Conservation (phyloP, 2,113 vertebrate species). For the Urocynchramus pylzowi region DNA sequence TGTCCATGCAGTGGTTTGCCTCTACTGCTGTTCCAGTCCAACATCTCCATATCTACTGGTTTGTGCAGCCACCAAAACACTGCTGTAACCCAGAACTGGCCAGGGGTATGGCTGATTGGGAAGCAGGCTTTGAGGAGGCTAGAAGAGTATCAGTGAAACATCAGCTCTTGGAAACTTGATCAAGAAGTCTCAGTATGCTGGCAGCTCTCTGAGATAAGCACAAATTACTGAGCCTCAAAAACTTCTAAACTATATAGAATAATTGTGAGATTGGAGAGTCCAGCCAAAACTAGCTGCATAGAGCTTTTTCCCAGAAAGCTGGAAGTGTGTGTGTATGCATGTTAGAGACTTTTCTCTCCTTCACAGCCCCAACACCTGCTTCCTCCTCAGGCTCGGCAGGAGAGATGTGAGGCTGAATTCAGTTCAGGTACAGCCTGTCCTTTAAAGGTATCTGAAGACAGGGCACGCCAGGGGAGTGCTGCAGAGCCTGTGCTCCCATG, state of each 20-base stretch:
- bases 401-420: not conserved
- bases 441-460: not conserved
- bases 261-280: not conserved
- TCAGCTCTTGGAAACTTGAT: not conserved
- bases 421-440: not conserved
- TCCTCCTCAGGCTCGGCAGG: not conserved
- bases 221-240: not conserved
- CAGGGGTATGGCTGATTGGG: not conserved
- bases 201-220: not conserved
- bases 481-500: not conserved
- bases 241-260: not conserved
- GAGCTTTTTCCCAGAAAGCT: not conserved
- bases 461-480: not conserved
- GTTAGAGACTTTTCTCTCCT: not conserved
- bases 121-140: not conserved
- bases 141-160: not conserved
- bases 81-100: not conserved
- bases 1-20: not conserved
- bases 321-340: not conserved
- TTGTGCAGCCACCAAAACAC: not conserved
- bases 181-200: not conserved
- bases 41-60: not conserved
- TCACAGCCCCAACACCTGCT: not conserved
- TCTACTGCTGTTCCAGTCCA: not conserved
- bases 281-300: not conserved